phyloP scores from a whole-genome alignment of 1,140 invertebrate species.

The Chionoecetes opilio region DNA sequence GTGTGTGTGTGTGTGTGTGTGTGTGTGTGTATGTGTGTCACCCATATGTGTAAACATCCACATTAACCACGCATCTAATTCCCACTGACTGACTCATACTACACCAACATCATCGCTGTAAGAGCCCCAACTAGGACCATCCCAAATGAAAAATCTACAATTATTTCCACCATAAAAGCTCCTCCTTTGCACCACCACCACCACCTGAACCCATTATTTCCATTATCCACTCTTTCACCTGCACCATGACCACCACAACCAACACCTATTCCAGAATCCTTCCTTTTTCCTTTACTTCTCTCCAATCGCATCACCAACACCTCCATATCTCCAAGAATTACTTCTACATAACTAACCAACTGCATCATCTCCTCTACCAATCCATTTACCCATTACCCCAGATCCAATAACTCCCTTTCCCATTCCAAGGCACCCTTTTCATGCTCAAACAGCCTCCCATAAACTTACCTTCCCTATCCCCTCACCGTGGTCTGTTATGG shows the following conservation, averaged over 20 bases:
- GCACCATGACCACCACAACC: background rate
- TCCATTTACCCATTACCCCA: background rate
- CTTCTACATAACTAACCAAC: background rate
- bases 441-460: background rate
- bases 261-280: background rate
- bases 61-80: too few species aligned
- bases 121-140: too few species aligned
- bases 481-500: constrained; percentile 11
- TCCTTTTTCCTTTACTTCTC: background rate
- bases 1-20: too few species aligned
- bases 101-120: too few species aligned
- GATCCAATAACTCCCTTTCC: background rate
- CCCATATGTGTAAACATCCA: too few species aligned
- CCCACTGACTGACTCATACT: too few species aligned
- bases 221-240: too few species aligned
- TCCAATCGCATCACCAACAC: background rate
- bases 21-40: too few species aligned
- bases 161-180: too few species aligned
- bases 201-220: too few species aligned
- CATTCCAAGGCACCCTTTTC: background rate
- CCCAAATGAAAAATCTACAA: too few species aligned
- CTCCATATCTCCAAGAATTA: background rate
- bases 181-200: background rate
- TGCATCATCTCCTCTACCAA: background rate
- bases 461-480: background rate